These are phyloP conservation scores for Sarcophilus harrisii DNA, from an alignment of 2,797 vertebrate genomes.

Conservation along the genomic window DNA sequence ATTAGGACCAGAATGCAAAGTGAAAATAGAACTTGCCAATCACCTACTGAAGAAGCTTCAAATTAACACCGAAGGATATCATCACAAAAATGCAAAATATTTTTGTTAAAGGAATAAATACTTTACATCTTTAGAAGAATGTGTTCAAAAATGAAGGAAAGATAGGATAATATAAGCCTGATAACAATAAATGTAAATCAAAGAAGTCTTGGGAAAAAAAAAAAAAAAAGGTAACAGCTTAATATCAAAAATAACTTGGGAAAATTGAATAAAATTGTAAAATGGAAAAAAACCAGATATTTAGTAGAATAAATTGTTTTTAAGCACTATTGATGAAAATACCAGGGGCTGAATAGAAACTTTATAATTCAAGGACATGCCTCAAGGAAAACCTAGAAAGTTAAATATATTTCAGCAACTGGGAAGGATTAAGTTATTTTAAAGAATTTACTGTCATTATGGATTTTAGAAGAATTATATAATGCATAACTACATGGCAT, in stretches of 20 bases:
- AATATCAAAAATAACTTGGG: neutral
- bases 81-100: neutral
- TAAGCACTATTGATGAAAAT: neutral
- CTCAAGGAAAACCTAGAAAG: neutral
- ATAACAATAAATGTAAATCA: neutral
- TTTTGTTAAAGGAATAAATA: neutral
- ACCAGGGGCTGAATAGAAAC: neutral
- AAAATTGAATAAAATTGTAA: neutral
- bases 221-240: neutral
- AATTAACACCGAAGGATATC: neutral
- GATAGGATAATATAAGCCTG: neutral
- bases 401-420: neutral
- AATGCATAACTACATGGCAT: neutral
- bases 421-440: neutral
- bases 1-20: neutral
- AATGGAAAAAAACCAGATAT: neutral
- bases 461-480: neutral
- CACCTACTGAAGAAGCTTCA: neutral
- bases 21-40: neutral
- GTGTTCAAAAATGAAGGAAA: neutral
- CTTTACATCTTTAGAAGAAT: neutral
- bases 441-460: neutral
- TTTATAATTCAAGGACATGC: neutral
- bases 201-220: neutral
- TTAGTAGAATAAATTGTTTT: neutral